Base-by-base conservation (phyloP, 2,797 vertebrate species). In the Parotocinclus haroldoi region DNA sequence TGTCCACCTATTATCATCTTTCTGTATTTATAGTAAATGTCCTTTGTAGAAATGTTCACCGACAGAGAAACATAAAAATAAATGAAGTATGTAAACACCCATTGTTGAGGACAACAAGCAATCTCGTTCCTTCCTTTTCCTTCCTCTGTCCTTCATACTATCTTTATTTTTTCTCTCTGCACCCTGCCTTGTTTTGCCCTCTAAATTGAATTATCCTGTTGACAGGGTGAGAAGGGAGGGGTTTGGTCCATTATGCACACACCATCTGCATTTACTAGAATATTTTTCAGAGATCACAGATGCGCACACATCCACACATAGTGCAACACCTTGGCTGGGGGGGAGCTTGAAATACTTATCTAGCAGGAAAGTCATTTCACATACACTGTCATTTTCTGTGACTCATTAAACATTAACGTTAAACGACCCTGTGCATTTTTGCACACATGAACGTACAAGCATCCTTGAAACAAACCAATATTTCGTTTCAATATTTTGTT, bases 121-220 rank as follows among this genome's bases (percentile, higher is more conserved):
- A 5, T 27, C 27, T 27, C n/a, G 16, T 18, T 40, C 9, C 38
- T 56, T 12, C 50, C n/a, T 49, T 48, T 56, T 57, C 52, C 49
- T 49, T 56, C 14, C 37, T 40, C 45, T 68, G 58, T 63, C 11
- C n/a, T 12, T 18, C 18, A n/a, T 42, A 48, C 56, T 61, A 16
- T 53, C 17, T 40, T 38, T 2, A 48, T 77, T 74, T 71, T 60
- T 73, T 27, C 62, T 53, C 57, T 27, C 36, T 71, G 63, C 68
- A 74, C 63, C 13, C 36, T 71, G 65, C 67, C 75, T 68, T 46
- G 44, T 73, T 72, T 81, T 84, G 81, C 77, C 81, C 79, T 80
- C 77, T 73, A 77, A 80, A 85, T 65, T 76, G 67, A 84, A 79
- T 74, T 71, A 80, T 82, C 67, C 71, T 67, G 67, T 40, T 71